phyloP scores from a whole-genome alignment of 2,113 vertebrate genomes.

The Mionectes macconnelli region DNA sequence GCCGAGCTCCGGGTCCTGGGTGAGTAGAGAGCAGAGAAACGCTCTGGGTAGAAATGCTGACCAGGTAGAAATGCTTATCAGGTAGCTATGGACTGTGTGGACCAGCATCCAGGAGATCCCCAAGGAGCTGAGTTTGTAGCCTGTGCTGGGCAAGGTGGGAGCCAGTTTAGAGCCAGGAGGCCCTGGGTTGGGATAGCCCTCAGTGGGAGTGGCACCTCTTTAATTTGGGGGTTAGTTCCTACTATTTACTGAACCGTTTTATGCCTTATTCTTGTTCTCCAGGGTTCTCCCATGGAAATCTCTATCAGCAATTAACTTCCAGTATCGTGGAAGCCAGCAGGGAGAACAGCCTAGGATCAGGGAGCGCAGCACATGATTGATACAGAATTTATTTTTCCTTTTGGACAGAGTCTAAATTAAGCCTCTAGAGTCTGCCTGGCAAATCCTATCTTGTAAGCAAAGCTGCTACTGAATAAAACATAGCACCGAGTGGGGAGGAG shows the following conservation, averaged over 20 bases:
- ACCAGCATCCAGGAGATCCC: neutral
- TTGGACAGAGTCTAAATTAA: conserved; percentile 64
- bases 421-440: conserved; percentile 60
- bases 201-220: neutral
- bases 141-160: neutral
- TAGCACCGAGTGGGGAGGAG: conserved; percentile 4
- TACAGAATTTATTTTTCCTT: conserved; percentile 65
- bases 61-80: neutral
- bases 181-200: neutral
- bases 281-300: conserved; percentile 28
- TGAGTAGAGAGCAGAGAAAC: conserved; percentile 59
- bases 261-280: conserved; percentile 10
- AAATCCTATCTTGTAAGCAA: conserved; percentile 59
- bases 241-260: neutral
- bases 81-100: neutral
- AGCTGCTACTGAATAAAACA: conserved; percentile 65
- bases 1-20: conserved; percentile 91
- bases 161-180: neutral
- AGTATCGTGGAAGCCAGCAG: conserved; percentile 4
- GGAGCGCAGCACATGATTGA: conserved; percentile 25
- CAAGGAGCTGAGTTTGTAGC: neutral
- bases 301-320: conserved; percentile 45
- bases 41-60: neutral
- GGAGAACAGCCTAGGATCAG: conserved; percentile 54
- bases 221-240: conserved; percentile 20